Evolutionary conservation across 64 coral and sea anemone genomes (phyloP).

Genomic region (Anthopleura sola): DNA sequence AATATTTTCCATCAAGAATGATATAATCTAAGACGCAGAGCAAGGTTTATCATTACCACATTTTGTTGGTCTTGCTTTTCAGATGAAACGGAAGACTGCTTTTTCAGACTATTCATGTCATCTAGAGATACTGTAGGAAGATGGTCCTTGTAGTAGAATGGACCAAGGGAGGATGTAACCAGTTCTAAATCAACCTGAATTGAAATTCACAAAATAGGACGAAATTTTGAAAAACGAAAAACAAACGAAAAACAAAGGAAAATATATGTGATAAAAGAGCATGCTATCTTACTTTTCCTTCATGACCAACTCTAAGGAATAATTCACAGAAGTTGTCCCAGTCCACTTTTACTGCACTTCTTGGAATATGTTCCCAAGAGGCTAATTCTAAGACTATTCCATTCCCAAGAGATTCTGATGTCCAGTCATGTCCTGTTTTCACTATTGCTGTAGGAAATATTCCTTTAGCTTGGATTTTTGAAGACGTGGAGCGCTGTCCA

Average conservation of each 20-base stretch:
- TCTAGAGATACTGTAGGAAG: neutral
- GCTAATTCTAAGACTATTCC: neutral
- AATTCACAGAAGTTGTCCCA: neutral
- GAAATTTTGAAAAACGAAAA: too few relatives aligned
- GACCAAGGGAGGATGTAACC: neutral
- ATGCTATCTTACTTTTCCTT: constrained; percentile 11
- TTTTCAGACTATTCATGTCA: neutral
- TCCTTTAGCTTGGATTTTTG: neutral
- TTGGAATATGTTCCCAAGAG: neutral
- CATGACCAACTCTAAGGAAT: neutral
- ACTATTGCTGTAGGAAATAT: neutral
- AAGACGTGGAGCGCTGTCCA: neutral
- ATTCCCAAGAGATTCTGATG: neutral
- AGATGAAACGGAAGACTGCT: too few relatives aligned
- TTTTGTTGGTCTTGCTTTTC: neutral
- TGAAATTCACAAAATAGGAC: too few relatives aligned
- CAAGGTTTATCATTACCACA: too few relatives aligned
- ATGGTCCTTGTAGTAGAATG: neutral
- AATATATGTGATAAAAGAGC: too few relatives aligned
- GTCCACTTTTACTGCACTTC: constrained; percentile 1
- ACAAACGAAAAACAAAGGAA: too few relatives aligned
- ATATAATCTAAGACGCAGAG: too few relatives aligned
- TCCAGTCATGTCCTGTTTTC: neutral
- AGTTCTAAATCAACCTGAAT: neutral
- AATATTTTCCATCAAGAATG: neutral